phyloP scores from a whole-genome alignment of 2,797 vertebrate species.

The Pipistrellus pipistrellus region DNA sequence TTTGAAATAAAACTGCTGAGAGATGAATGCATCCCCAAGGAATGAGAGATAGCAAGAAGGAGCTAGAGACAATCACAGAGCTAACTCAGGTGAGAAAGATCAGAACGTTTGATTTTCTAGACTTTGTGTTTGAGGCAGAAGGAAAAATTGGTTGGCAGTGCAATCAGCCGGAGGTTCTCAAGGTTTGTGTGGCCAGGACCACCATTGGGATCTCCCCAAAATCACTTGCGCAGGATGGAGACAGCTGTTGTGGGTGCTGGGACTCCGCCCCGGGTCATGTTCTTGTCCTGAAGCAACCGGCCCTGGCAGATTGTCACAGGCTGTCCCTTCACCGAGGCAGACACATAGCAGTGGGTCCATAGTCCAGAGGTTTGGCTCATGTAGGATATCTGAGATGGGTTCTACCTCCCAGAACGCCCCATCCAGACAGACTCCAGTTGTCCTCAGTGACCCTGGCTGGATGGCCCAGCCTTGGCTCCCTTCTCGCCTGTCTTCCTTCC shows the following conservation, averaged over 20 bases:
- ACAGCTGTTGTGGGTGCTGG: rapidly evolving
- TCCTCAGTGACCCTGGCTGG: background rate
- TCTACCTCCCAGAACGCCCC: background rate
- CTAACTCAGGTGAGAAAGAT: background rate
- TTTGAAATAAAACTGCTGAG: background rate
- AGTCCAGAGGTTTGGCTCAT: background rate
- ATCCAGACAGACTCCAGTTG: background rate
- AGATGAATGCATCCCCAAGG: background rate
- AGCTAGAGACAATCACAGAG: background rate
- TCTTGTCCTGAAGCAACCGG: background rate
- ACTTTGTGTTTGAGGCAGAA: background rate
- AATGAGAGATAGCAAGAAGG: background rate
- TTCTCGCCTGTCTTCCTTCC: no score
- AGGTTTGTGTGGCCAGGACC: rapidly evolving
- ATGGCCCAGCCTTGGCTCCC: rapidly evolving
- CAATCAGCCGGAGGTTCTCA: background rate
- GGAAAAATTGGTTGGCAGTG: background rate
- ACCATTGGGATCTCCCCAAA: background rate
- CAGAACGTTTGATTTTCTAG: background rate
- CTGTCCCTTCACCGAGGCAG: background rate
- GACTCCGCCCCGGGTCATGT: rapidly evolving
- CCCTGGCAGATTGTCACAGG: background rate
- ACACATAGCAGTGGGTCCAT: rapidly evolving
- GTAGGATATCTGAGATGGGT: background rate
- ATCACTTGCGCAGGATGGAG: rapidly evolving